These are phyloP conservation scores for Nectonema munidae DNA, from an alignment of 2,888 invertebrate genomes.

Conservation along the genomic window DNA sequence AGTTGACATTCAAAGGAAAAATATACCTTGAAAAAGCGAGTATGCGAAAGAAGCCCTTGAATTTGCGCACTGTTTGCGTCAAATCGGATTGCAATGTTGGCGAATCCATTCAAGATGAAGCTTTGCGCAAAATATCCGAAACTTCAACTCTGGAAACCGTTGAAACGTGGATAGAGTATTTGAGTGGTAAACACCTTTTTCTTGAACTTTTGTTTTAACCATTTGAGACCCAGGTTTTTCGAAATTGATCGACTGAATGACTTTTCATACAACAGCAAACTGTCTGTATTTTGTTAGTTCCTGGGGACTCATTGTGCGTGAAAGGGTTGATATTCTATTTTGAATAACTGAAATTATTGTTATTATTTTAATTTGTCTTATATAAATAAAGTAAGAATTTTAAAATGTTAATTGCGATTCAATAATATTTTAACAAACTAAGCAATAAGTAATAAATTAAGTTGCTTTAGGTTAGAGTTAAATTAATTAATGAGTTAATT, in stretches of 20 bases:
- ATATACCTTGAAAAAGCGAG: slow-evolving; percentile 82
- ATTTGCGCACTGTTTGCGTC: slow-evolving; percentile 41
- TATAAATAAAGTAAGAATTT: too few species aligned
- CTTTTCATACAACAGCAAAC: slow-evolving; percentile 1
- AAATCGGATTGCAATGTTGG: slow-evolving; percentile 73
- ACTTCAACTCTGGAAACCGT: slow-evolving; percentile 85
- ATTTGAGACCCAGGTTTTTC: too few species aligned
- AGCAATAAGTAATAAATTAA: too few species aligned
- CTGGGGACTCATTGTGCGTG: background rate
- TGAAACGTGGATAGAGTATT: slow-evolving; percentile 95
- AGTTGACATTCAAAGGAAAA: slow-evolving; percentile 65
- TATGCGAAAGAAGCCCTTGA: slow-evolving; percentile 52
- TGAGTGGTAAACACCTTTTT: slow-evolving; percentile 42
- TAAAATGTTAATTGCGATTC: too few species aligned
- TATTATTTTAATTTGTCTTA: too few species aligned
- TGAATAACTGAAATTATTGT: slow-evolving; percentile 1
- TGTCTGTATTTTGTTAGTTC: background rate
- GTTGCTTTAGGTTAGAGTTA: too few species aligned
- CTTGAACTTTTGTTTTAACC: too few species aligned
- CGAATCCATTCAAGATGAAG: slow-evolving; percentile 56
- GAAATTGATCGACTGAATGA: background rate
- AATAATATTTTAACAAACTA: too few species aligned
- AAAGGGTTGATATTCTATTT: slow-evolving; percentile 8
- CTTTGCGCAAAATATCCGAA: slow-evolving; percentile 82
- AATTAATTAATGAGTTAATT: too few species aligned